Evolutionary conservation across 2,113 vertebrate genomes (phyloP), one percentile per base, ranked within the genome.

Genomic region (Cygnus atratus): DNA sequence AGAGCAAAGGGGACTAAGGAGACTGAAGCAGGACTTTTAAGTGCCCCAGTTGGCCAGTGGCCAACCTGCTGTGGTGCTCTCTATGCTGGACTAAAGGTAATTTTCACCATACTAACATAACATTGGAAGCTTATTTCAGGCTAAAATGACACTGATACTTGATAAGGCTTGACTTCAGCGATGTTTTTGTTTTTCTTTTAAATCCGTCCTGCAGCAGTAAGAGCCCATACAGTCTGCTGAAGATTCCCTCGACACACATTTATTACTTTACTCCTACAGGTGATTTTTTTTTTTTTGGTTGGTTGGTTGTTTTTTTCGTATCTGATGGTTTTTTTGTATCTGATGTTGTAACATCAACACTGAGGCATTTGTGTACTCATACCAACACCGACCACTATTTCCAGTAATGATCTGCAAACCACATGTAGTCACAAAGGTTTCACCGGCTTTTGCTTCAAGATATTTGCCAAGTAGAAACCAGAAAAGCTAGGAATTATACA

Each of bases 321-420:
- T 44, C 43, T 44, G 43, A 44, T 44, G 8, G 3, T 44, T 44
- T 44, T 39, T 44, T 44, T 44, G 43, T 44, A 44, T 44, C 43
- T 44, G 43, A 44, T 44, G 16, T 44, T 44, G 46, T 48, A 48
- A 11, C 46, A 82, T 68, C 18, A 39, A 6, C 29, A 20, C 29
- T 14, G 29, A 68, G 31, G 57, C n/a, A 6, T 33, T 81, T 16
- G 28, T 6, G 24, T 16, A 79, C 39, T 17, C 33, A 4, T 21
- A 46, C 39, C 26, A 58, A 33, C 0, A 2, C 14, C 7, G 9
- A 41, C 31, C 33, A 6, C 33, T 4, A 0, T 39, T 72, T 75
- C 87, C 58, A 72, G 2, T 26, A 46, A 71, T 1, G 7, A 62
- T 35, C 15, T 31, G 14, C 44, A 72, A 22, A 24, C 57, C 31